Percentiles rank a stretch among this genome's conserved stretches.
phyloP scores from a whole-genome alignment of 1,140 invertebrate genomes.

The Aphelenchoides fujianensis region DNA sequence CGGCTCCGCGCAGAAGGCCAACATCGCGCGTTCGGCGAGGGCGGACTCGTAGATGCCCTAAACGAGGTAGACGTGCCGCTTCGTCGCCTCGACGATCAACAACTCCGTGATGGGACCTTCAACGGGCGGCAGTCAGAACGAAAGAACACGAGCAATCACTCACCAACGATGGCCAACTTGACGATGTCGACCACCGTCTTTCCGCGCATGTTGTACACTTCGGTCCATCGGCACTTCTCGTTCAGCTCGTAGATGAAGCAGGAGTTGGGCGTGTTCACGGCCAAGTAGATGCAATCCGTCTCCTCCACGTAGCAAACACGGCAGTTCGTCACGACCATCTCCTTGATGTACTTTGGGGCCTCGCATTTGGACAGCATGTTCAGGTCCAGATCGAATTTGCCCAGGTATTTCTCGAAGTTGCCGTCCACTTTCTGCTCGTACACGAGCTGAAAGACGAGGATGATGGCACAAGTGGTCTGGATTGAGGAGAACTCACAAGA shows the following conservation, averaged over 20 bases:
- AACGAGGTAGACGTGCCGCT: not conserved
- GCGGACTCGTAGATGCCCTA: conserved; percentile 33
- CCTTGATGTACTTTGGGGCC: conserved; percentile 33
- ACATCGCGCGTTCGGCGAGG: conserved; percentile 31
- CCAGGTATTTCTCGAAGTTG: conserved; percentile 26
- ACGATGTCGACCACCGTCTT: conserved; percentile 30
- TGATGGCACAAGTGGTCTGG: too few relatives aligned
- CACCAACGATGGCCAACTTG: conserved; percentile 45
- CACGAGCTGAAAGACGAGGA: not conserved
- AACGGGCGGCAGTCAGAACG: not conserved
- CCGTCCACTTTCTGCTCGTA: conserved; percentile 15
- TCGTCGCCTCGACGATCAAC: conserved; percentile 27
- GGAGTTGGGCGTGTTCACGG: conserved; percentile 48
- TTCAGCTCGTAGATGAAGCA: conserved; percentile 46
- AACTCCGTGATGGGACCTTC: conserved; percentile 25
- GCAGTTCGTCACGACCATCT: conserved; percentile 37
- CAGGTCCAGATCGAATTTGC: conserved; percentile 25
- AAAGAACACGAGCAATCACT: not conserved
- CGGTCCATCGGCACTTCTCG: conserved; percentile 30
- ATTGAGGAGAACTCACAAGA: not conserved
- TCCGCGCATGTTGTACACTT: conserved; percentile 41
- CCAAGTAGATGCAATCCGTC: conserved; percentile 47
- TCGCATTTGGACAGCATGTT: conserved; percentile 33
- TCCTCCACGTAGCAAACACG: conserved; percentile 33
- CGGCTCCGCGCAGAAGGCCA: conserved; percentile 44